phyloP scores from a whole-genome alignment of 2,888 invertebrate genomes.

The Erebia ligea region DNA sequence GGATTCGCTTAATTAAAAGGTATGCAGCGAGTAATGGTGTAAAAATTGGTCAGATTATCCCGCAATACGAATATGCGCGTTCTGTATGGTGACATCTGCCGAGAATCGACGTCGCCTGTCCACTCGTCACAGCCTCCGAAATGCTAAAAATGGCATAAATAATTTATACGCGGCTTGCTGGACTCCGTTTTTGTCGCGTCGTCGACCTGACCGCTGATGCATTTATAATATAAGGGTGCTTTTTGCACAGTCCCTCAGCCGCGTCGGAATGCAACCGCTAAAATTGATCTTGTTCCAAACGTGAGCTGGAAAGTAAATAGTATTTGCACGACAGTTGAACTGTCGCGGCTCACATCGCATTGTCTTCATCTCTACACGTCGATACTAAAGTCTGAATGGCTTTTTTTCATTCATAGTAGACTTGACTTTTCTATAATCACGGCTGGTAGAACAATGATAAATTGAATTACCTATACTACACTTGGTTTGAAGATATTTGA shows the following conservation, averaged over 20 bases:
- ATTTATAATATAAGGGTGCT: constrained; percentile 83
- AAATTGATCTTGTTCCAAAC: constrained; percentile 82
- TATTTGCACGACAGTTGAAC: constrained; percentile 32
- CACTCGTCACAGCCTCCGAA: constrained; percentile 71
- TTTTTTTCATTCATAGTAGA: constrained; percentile 6
- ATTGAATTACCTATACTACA: too few relatives aligned
- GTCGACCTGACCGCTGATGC: constrained; percentile 82
- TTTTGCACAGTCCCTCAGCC: constrained; percentile 75
- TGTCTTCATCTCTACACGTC: constrained; percentile 32
- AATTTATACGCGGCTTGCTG: constrained; percentile 78
- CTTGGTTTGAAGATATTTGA: too few relatives aligned
- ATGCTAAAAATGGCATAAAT: constrained; percentile 83
- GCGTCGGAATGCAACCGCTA: constrained; percentile 80
- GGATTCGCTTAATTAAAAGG: constrained; percentile 36
- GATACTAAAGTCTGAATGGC: constrained; percentile 26
- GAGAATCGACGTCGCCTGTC: constrained; percentile 51
- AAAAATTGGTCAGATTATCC: constrained; percentile 38
- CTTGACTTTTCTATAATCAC: not conserved
- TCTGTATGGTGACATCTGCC: constrained; percentile 45
- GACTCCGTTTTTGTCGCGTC: constrained; percentile 75
- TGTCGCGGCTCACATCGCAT: constrained; percentile 34
- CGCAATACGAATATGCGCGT: constrained; percentile 32
- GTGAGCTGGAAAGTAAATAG: constrained; percentile 74
- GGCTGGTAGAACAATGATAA: not conserved
- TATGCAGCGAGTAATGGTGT: constrained; percentile 36